Conservation (phyloP, 1,140 invertebrate species). For the Planococcus citri region DNA sequence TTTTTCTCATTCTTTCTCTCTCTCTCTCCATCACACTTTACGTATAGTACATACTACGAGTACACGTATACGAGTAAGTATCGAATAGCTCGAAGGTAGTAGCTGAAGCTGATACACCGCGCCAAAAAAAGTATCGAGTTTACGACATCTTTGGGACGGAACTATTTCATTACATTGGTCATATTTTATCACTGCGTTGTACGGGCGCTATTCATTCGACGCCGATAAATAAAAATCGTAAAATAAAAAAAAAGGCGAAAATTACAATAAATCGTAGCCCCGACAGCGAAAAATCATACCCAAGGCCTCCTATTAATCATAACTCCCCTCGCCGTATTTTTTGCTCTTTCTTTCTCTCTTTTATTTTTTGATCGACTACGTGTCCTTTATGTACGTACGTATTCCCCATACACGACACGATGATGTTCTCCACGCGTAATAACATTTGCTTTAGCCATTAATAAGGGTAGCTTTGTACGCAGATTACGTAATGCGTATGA, state of each 20-base stretch:
- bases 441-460: background rate
- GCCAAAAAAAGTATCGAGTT: background rate
- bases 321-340: background rate
- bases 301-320: background rate
- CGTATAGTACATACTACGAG: too few species aligned
- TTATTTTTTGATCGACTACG: too few species aligned
- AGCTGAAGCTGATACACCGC: background rate
- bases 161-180: background rate
- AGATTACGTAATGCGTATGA: background rate
- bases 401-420: too few species aligned
- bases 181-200: conserved; percentile 8
- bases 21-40: too few species aligned
- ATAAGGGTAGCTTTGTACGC: background rate
- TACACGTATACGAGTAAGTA: too few species aligned
- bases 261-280: background rate
- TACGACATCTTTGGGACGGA: background rate
- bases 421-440: background rate
- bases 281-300: background rate
- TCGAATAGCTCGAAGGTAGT: too few species aligned
- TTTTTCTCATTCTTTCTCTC: too few species aligned
- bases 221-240: background rate
- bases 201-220: background rate
- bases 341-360: background rate
- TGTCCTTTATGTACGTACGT: too few species aligned
- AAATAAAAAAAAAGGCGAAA: background rate